Percentiles rank a stretch among this genome's conserved stretches.
Conservation (phyloP, 2,888 invertebrate genomes). For the Tiliacea citrago region DNA sequence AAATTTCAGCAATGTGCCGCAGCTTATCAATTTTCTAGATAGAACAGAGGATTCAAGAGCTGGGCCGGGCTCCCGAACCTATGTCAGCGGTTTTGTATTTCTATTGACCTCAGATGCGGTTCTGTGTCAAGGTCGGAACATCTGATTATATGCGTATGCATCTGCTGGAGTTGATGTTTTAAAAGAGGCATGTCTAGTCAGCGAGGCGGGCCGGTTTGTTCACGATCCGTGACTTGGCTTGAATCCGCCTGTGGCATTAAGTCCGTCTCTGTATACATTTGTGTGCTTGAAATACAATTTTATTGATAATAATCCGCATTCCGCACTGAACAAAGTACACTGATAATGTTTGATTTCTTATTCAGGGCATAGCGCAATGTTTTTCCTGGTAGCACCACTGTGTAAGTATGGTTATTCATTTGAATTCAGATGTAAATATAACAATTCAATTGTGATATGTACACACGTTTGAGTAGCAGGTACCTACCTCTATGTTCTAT, state of each 20-base stretch:
- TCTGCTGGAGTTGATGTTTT: background rate
- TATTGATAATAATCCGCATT: background rate
- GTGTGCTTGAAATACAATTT: background rate
- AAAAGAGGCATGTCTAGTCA: background rate
- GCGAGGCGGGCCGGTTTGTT: background rate
- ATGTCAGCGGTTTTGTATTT: background rate
- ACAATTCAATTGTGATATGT: too few relatives aligned
- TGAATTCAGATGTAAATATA: constrained; percentile 7
- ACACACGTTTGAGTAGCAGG: too few relatives aligned
- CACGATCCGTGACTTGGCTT: background rate
- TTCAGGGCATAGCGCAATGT: constrained; percentile 10
- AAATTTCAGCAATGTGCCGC: background rate
- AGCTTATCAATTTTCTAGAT: background rate
- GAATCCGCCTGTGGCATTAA: background rate
- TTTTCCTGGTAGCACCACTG: background rate
- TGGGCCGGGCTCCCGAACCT: background rate
- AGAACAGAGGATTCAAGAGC: background rate
- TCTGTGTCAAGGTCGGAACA: too few relatives aligned
- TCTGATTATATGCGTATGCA: too few relatives aligned
- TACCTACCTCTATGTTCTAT: too few relatives aligned
- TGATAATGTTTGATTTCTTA: background rate
- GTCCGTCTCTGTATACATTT: background rate
- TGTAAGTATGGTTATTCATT: constrained; percentile 13
- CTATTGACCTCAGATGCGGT: too few relatives aligned
- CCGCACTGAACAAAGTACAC: background rate